phyloP scores from a whole-genome alignment of 1,140 invertebrate genomes.

The Chionoecetes opilio region DNA sequence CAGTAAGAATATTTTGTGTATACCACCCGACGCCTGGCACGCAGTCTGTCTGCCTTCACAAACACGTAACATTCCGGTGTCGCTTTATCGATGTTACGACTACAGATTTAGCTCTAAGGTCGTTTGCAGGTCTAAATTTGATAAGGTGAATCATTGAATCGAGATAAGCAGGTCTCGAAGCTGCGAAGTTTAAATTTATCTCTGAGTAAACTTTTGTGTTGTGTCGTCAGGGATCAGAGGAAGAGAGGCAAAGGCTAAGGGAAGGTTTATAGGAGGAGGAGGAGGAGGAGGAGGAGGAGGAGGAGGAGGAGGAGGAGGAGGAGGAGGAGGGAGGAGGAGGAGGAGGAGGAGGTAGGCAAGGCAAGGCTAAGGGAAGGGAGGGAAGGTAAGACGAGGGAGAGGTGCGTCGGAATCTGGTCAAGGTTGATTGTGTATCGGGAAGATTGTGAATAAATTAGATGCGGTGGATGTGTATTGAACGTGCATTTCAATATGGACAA shows the following conservation, averaged over 20 bases:
- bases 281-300: neutral
- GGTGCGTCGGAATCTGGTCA: neutral
- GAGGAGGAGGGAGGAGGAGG: neutral
- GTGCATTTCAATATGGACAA: neutral
- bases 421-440: neutral
- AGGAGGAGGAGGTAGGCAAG: too few species aligned
- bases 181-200: neutral
- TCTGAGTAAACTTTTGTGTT: neutral
- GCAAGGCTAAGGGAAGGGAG: neutral
- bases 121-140: neutral
- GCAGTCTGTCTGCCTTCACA: too few species aligned
- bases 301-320: neutral
- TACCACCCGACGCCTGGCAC: too few species aligned
- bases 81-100: neutral
- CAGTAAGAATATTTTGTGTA: too few species aligned
- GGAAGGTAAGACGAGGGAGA: neutral
- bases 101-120: too few species aligned
- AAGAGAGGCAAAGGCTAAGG: too few species aligned
- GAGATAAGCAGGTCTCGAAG: neutral
- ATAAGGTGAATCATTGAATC: slow-evolving; percentile 6
- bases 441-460: neutral
- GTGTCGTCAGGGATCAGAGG: neutral
- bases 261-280: too few species aligned
- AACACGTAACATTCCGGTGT: too few species aligned
- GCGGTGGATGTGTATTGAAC: neutral